Evolutionary conservation across 2,797 vertebrate genomes (phyloP).

Genomic region (Sardinella longiceps): DNA sequence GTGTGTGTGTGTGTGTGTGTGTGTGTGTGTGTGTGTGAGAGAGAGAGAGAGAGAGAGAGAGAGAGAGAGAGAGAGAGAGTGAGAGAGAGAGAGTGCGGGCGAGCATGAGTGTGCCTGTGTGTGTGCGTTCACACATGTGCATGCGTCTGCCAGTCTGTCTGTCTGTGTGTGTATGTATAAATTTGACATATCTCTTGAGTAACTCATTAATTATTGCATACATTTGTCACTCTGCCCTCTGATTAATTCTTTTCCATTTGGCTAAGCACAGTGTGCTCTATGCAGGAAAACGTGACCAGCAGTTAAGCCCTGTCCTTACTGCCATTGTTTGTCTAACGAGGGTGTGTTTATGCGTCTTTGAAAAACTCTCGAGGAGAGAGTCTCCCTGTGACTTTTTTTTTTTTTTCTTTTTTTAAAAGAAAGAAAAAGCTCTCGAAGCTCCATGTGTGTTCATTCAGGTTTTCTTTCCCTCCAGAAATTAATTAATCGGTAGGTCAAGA

Average conservation of each 20-base stretch:
- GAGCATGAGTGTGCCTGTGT: not conserved
- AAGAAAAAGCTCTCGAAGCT: not conserved
- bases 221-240: not conserved
- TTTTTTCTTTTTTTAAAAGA: no score
- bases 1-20: not conserved
- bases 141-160: not conserved
- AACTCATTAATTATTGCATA: not conserved
- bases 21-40: not conserved
- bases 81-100: no score
- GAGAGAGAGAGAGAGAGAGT: no score
- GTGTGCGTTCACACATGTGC: not conserved
- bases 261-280: not conserved
- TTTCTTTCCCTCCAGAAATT: not conserved
- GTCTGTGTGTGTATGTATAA: not conserved
- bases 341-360: not conserved
- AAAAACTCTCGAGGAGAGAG: not conserved
- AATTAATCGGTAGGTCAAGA: conserved; percentile 4
- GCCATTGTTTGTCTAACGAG: not conserved
- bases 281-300: not conserved
- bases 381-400: no score
- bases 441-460: not conserved
- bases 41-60: no score
- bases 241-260: not conserved
- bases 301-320: not conserved
- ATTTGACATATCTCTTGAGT: not conserved